phyloP scores from a whole-genome alignment of 2,888 invertebrate genomes.

The Noctua janthe region DNA sequence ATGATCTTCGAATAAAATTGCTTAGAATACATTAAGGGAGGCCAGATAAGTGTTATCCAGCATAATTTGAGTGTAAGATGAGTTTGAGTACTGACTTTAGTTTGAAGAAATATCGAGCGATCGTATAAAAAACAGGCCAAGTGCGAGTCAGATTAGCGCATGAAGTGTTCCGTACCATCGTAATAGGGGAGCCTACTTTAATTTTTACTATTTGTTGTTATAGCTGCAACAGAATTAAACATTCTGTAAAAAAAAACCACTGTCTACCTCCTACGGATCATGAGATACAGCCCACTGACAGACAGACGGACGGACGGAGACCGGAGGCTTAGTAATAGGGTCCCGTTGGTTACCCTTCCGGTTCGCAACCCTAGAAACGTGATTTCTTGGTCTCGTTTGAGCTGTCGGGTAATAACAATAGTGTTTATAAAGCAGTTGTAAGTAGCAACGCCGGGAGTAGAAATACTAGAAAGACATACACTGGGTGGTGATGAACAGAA shows the following conservation, averaged over 20 bases:
- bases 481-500: background rate
- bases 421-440: background rate
- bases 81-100: background rate
- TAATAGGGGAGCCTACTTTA: too few species aligned
- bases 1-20: slow-evolving; percentile 57
- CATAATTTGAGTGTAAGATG: background rate
- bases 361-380: background rate
- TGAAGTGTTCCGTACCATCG: too few species aligned
- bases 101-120: background rate
- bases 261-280: too few species aligned
- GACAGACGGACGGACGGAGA: too few species aligned
- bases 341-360: too few species aligned
- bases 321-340: too few species aligned
- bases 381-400: background rate
- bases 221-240: too few species aligned
- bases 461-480: background rate
- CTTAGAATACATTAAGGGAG: slow-evolving; percentile 59
- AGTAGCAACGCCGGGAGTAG: background rate
- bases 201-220: too few species aligned
- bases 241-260: too few species aligned
- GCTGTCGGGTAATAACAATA: background rate
- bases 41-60: slow-evolving; percentile 5
- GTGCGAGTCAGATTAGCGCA: too few species aligned
- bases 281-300: too few species aligned
- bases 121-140: background rate